Conservation (phyloP, 2,888 invertebrate species). For the Nymphalis polychloros region DNA sequence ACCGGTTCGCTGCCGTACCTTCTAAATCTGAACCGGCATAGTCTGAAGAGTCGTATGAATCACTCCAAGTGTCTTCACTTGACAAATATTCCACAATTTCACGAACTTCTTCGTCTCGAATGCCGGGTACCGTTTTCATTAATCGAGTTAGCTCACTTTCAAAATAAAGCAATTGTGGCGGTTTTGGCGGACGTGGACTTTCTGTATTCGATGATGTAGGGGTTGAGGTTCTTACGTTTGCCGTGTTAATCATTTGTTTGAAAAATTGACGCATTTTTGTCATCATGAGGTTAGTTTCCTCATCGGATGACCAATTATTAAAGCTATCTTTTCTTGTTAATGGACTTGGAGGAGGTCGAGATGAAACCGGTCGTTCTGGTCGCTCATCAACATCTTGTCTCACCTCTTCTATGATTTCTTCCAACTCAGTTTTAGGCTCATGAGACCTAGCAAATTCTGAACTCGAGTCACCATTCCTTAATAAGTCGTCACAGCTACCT, state of each 20-base stretch:
- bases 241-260: slow-evolving; percentile 92
- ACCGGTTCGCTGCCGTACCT: slow-evolving; percentile 83
- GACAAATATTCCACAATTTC: slow-evolving; percentile 96
- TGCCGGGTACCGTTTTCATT: slow-evolving; percentile 96
- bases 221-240: slow-evolving; percentile 79
- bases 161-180: slow-evolving; percentile 93
- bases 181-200: slow-evolving; percentile 85
- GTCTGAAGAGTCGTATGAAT: slow-evolving; percentile 95
- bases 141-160: slow-evolving; percentile 93
- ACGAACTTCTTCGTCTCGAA: slow-evolving; percentile 93
- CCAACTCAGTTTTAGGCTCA: slow-evolving; percentile 80
- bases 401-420: slow-evolving; percentile 83
- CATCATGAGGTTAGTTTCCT: slow-evolving; percentile 97
- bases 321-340: slow-evolving; percentile 93
- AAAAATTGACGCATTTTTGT: slow-evolving; percentile 96
- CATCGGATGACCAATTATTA: slow-evolving; percentile 96
- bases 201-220: slow-evolving; percentile 81
- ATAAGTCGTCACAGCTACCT: slow-evolving; percentile 92
- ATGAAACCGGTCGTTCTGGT: slow-evolving; percentile 75
- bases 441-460: slow-evolving; percentile 77
- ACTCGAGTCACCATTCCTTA: slow-evolving; percentile 84
- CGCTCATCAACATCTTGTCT: slow-evolving; percentile 79
- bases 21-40: slow-evolving; percentile 94
- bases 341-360: slow-evolving; percentile 78
- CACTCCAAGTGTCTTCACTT: slow-evolving; percentile 96